phyloP scores from a whole-genome alignment of 1,140 invertebrate genomes.

The Drosophila erecta region DNA sequence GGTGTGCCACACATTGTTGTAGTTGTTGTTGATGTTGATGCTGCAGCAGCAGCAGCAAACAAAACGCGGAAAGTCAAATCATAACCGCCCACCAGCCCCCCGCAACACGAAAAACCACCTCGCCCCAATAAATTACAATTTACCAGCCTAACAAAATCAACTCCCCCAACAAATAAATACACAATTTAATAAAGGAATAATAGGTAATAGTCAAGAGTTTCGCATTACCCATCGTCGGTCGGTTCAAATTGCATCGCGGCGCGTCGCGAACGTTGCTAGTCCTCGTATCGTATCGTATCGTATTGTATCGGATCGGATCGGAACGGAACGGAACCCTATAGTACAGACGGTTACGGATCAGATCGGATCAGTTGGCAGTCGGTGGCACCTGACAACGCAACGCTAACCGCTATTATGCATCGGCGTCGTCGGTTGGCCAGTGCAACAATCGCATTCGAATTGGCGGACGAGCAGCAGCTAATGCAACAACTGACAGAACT shows the following conservation, averaged over 20 bases:
- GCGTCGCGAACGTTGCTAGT: constrained; percentile 32
- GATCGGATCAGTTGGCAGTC: constrained; percentile 36
- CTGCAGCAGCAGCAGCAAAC: constrained; percentile 20
- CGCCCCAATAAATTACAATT: constrained; percentile 66
- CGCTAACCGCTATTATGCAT: constrained; percentile 66
- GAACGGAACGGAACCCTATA: constrained; percentile 22
- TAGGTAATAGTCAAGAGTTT: constrained; percentile 19
- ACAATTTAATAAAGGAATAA: constrained; percentile 1
- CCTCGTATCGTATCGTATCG: constrained; percentile 8
- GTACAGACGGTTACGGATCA: constrained; percentile 25
- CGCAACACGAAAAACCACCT: constrained; percentile 3
- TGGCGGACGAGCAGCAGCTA: constrained; percentile 60
- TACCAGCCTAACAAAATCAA: constrained; percentile 62
- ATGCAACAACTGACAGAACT: constrained; percentile 40
- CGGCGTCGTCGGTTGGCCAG: constrained; percentile 64
- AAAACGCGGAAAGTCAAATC: constrained; percentile 57
- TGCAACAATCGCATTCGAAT: constrained; percentile 65
- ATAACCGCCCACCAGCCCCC: constrained; percentile 30
- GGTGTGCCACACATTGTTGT: constrained; percentile 10
- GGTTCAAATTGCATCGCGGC: constrained; percentile 34
- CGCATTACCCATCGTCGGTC: constrained; percentile 31
- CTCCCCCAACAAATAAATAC: constrained; percentile 6
- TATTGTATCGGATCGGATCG: no score
- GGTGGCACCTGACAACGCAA: constrained; percentile 40
- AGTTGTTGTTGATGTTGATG: constrained; percentile 25